Base-by-base conservation (phyloP, 2,113 vertebrate genomes). In the Reinhardtius hippoglossoides region DNA sequence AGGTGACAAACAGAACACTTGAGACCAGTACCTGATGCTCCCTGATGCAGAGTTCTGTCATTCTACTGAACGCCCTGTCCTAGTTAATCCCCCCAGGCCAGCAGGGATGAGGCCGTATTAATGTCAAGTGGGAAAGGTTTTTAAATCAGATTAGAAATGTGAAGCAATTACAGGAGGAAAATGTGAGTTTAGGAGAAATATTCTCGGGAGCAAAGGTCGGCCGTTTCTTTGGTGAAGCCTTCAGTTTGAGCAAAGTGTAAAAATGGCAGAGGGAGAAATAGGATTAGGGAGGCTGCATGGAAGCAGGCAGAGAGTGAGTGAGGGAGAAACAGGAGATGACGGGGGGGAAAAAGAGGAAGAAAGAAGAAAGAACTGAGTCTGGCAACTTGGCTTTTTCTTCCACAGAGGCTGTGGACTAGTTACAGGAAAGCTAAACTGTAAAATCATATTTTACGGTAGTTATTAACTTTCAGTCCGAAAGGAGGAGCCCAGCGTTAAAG, bases 81-180 rank as follows among this genome's bases (percentile, higher is more conserved):
- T 27, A 31, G 72, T 71, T 84, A 82, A 86, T 84, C 79, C 78
- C 63, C 56, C 21, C 6, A 60, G 64, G 70, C 21, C 63, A 26
- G 65, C 57, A 2, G 44, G 46, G 63, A 67, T 71, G 81, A 71
- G 9, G 35, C 73, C 46, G 73, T 58, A 80, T 83, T 88, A 89
- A 44, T 31, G 21, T 80, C 52, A 5, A 60, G 23, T 27, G 15
- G n/a, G 12, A 40, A 62, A 9, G 78, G 81, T 82, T 78, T 88
- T 78, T 80, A 48, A 80, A 76, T 82, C 82, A 82, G 80, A 89
- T 89, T 88, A 84, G 42, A 73, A 71, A 78, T 50, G 67, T 63
- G 42, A 20, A 66, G 71, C 74, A 80, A 81, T 85, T 75, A 66
- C 40, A 27, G 0, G 3, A 68, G 37, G 65, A 72, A 70, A 64